These are phyloP conservation scores for Setipinna tenuifilis DNA, from an alignment of 2,797 vertebrate genomes.

Conservation along the genomic window DNA sequence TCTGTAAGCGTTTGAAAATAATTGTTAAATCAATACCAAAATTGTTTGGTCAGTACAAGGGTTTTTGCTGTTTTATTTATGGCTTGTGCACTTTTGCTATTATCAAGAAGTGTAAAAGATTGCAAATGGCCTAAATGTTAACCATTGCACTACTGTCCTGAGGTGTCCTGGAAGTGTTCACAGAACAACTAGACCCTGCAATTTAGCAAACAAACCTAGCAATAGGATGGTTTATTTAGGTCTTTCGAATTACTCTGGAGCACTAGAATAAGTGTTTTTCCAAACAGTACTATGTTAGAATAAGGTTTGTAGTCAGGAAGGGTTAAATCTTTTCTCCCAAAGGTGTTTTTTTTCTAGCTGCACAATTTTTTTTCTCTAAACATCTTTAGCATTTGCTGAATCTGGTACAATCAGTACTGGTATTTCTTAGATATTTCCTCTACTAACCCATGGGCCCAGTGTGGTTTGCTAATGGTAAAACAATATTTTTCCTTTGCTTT, in stretches of 20 bases:
- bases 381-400: background rate
- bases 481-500: no score
- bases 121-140: background rate
- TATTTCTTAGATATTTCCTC: background rate
- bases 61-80: background rate
- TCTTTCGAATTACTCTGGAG: no score
- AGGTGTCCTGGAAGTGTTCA: no score
- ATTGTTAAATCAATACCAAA: background rate
- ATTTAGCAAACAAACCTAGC: no score
- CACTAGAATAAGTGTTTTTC: no score
- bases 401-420: background rate
- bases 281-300: no score
- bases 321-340: no score
- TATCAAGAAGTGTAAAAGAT: background rate
- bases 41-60: background rate
- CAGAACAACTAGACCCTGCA: no score
- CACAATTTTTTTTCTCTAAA: no score
- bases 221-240: no score
- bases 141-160: background rate
- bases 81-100: background rate
- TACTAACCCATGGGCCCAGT: background rate
- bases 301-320: no score
- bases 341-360: no score
- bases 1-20: background rate
- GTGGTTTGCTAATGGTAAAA: background rate